phyloP scores from a whole-genome alignment of 2,888 invertebrate genomes.

The Amblyjoppa proteus region DNA sequence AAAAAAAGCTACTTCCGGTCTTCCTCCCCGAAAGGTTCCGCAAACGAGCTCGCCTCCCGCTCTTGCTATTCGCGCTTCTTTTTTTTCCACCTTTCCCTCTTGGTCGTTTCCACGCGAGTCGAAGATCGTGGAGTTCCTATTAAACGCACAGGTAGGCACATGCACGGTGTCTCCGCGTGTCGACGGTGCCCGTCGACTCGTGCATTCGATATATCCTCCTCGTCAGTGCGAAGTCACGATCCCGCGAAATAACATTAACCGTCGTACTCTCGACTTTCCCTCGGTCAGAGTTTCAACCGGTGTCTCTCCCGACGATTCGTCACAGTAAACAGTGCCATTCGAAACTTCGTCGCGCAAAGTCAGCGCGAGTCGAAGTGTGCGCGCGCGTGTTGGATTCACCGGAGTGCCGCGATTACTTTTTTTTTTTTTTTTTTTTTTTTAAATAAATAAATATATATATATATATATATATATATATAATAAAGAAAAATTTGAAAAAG shows the following conservation, averaged over 20 bases:
- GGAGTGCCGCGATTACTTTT: slow-evolving; percentile 20
- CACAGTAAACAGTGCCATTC: slow-evolving; percentile 42
- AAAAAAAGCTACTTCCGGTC: slow-evolving; percentile 9
- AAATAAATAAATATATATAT: background rate
- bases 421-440: slow-evolving; percentile 6
- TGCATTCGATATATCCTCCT: slow-evolving; percentile 59
- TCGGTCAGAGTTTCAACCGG: slow-evolving; percentile 68
- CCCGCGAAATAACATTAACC: slow-evolving; percentile 71
- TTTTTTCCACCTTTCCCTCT: slow-evolving; percentile 56
- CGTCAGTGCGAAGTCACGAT: slow-evolving; percentile 67
- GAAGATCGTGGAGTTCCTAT: slow-evolving; percentile 39
- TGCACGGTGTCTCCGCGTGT: slow-evolving; percentile 55
- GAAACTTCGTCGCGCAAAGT: slow-evolving; percentile 32
- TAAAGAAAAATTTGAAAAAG: slow-evolving; percentile 34
- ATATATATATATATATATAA: slow-evolving; percentile 11
- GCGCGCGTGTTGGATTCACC: background rate
- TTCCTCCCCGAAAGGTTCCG: slow-evolving; percentile 17
- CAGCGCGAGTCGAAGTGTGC: slow-evolving; percentile 29
- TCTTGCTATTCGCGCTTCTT: slow-evolving; percentile 25
- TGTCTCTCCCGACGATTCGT: slow-evolving; percentile 70
- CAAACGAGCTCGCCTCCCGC: slow-evolving; percentile 33
- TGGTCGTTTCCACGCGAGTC: slow-evolving; percentile 23
- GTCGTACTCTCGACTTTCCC: slow-evolving; percentile 75
- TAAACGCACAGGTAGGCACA: slow-evolving; percentile 58
- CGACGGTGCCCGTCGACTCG: slow-evolving; percentile 45